Conservation (phyloP, 1,140 invertebrate genomes). For the Eumeta japonica region DNA sequence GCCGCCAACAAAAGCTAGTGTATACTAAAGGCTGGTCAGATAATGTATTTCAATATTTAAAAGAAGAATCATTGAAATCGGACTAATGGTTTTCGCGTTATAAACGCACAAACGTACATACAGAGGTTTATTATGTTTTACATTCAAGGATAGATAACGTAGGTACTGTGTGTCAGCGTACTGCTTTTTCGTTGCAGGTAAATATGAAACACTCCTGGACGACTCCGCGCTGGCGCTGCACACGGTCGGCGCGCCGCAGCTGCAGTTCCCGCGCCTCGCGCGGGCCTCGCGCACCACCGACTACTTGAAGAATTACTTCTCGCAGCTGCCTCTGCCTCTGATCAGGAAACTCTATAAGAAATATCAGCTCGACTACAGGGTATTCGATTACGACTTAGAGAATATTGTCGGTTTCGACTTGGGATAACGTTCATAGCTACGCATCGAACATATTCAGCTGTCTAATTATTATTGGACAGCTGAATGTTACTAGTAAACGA, state of each 20-base stretch:
- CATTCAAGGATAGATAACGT: too few species aligned
- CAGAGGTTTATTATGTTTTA: too few species aligned
- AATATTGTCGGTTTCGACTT: constrained; percentile 71
- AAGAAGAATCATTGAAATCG: not conserved
- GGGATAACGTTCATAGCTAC: too few species aligned
- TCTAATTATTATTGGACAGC: too few species aligned
- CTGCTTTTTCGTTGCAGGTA: too few species aligned
- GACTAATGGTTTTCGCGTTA: not conserved
- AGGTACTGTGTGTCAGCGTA: too few species aligned
- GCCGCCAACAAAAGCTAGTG: too few species aligned
- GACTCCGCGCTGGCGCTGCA: constrained; percentile 69
- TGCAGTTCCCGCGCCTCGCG: constrained; percentile 66
- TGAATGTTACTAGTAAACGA: too few species aligned
- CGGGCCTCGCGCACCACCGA: constrained; percentile 66
- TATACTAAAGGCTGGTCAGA: too few species aligned
- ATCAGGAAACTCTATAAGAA: constrained; percentile 64
- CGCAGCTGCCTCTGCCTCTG: constrained; percentile 67
- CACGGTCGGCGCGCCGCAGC: constrained; percentile 61
- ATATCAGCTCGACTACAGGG: constrained; percentile 75
- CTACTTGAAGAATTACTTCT: constrained; percentile 71
- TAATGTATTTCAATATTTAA: too few species aligned
- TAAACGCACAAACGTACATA: too few species aligned
- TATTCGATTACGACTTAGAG: constrained; percentile 78
- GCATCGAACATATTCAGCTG: too few species aligned
- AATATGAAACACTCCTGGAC: constrained; percentile 70